Evolutionary conservation across 2,113 vertebrate genomes (phyloP), one percentile per base, ranked within the genome.

Genomic region (Antennarius striatus): DNA sequence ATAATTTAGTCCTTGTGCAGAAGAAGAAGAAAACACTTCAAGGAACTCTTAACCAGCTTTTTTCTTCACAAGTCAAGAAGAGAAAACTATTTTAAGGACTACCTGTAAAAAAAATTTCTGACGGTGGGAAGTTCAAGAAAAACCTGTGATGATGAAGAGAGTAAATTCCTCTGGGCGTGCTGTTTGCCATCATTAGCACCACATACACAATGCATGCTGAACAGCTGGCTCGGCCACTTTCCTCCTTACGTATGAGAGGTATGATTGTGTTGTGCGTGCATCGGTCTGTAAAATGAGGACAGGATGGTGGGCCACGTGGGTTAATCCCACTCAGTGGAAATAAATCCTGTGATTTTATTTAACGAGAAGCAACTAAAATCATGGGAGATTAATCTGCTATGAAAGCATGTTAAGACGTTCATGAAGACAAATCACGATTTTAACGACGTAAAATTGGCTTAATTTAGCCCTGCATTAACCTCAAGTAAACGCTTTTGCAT

Each of bases 281-380:
- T 22, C 2, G 22, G 22, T 22, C 22, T 22, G 22, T 22, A 22
- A 22, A 22, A 22, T 22, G 22, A 22, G 22, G 22, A 22, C 22
- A 22, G 5, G 49, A 48, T 16, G 9, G 40, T 32, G 58, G 62
- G 66, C 81, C 52, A 22, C 8, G 0, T 29, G 63, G 73, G 68
- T 77, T 81, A 76, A 76, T 59, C 78, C 72, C 43, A 56, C 53
- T 55, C 43, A 55, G 68, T 56, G 56, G 68, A 83, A 72, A 63
- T 83, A 80, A 82, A 89, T 85, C 80, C 65, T 56, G 51, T 65
- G 42, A 74, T 77, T 68, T 81, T 57, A 56, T 73, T 74, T 59
- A 77, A 54, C 22, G 46, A 68, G 49, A 11, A 64, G 36, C 47
- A 55, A 51, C 60, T 52, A 43, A 43, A 62, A 56, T 61, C 65